Conservation (phyloP, 1,140 invertebrate species). For the Rhagoletis pomonella region DNA sequence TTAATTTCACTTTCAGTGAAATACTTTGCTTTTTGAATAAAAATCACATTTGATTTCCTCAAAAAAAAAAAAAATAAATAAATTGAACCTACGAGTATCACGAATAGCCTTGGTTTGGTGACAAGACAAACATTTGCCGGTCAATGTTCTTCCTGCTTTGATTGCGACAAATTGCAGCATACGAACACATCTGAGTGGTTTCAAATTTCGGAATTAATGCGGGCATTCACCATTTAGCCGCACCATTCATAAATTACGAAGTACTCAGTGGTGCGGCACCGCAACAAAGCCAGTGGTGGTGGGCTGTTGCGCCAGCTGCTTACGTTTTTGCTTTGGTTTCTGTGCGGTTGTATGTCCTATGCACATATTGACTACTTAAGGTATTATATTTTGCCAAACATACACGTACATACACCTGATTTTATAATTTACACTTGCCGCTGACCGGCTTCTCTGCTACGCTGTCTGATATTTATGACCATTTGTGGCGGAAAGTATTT, state of each 20-base stretch:
- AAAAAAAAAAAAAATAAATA: too few relatives aligned
- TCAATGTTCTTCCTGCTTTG: constrained; percentile 38
- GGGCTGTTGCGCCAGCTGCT: background rate
- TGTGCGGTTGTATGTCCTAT: background rate
- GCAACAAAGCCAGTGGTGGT: background rate
- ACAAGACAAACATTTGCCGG: background rate
- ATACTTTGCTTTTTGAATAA: too few relatives aligned
- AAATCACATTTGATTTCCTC: too few relatives aligned
- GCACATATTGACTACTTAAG: background rate
- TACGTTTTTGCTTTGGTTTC: background rate
- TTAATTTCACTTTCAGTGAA: too few relatives aligned
- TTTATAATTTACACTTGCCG: background rate
- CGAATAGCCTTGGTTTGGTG: background rate
- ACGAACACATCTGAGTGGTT: background rate
- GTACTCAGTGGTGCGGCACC: background rate
- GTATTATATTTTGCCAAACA: background rate
- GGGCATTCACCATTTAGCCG: background rate
- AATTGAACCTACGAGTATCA: background rate
- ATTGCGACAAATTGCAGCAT: constrained; percentile 6
- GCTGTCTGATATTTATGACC: constrained; percentile 32
- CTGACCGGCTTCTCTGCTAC: constrained; percentile 30
- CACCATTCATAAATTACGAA: constrained; percentile 42
- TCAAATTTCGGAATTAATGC: constrained; percentile 36
- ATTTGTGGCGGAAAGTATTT: constrained; percentile 37
- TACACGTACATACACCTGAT: background rate